phyloP scores from a whole-genome alignment of 2,888 invertebrate genomes.

The Coleophora deauratella region DNA sequence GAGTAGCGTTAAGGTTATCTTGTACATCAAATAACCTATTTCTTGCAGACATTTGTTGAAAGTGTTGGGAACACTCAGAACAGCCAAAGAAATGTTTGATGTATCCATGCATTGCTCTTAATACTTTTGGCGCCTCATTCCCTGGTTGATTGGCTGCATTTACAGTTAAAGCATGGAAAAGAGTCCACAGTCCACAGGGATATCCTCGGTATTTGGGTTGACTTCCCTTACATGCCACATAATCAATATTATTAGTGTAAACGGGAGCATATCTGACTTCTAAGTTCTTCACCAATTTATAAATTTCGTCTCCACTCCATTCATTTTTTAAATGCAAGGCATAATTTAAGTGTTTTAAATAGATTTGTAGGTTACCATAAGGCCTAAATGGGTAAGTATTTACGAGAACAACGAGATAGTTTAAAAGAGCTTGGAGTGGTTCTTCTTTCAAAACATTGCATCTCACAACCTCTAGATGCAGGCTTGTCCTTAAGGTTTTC shows the following conservation, averaged over 20 bases:
- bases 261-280: conserved; percentile 75
- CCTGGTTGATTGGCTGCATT: conserved; percentile 75
- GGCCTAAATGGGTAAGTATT: conserved; percentile 85
- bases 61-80: conserved; percentile 91
- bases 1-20: conserved; percentile 81
- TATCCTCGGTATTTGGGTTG: conserved; percentile 85
- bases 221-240: conserved; percentile 89
- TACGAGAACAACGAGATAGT: conserved; percentile 81
- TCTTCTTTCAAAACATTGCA: conserved; percentile 80
- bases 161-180: conserved; percentile 94
- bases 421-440: conserved; percentile 80
- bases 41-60: conserved; percentile 85
- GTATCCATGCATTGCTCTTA: conserved; percentile 90
- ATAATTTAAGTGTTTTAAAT: conserved; percentile 76
- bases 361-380: conserved; percentile 74
- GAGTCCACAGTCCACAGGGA: conserved; percentile 95
- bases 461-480: conserved; percentile 88
- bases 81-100: conserved; percentile 96
- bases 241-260: conserved; percentile 70
- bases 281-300: conserved; percentile 65
- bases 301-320: conserved; percentile 76
- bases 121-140: conserved; percentile 77
- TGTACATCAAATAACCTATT: conserved; percentile 80
- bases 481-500: conserved; percentile 85
- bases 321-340: conserved; percentile 59